Conservation (phyloP, 1,140 invertebrate species). For the Araneus ventricosus region DNA sequence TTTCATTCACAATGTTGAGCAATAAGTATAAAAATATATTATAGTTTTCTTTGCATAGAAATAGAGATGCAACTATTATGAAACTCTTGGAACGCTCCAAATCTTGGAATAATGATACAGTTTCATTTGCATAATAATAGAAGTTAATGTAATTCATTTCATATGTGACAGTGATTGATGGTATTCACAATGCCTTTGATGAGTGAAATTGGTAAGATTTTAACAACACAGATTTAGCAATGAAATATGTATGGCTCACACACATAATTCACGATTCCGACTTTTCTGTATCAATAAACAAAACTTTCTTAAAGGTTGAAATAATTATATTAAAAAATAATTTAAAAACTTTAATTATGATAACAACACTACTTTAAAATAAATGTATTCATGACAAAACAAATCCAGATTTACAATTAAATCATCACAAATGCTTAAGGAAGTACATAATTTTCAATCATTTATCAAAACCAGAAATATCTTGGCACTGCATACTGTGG, state of each 20-base stretch:
- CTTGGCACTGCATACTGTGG: neutral
- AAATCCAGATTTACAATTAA: neutral
- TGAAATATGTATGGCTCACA: neutral
- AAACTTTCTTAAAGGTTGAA: too few species aligned
- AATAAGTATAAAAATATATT: conserved; percentile 73
- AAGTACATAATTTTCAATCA: neutral
- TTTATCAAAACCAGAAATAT: neutral
- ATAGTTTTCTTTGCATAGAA: conserved; percentile 14
- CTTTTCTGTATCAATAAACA: neutral
- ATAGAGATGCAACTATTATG: neutral
- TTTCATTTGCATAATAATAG: neutral
- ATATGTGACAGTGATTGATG: conserved; percentile 4
- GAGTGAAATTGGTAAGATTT: neutral
- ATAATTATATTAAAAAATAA: too few species aligned
- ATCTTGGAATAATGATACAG: neutral
- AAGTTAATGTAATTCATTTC: neutral
- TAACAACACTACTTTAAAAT: too few species aligned
- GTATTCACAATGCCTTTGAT: conserved; percentile 65
- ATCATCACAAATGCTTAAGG: neutral
- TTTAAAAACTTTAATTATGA: too few species aligned
- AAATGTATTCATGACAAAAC: too few species aligned
- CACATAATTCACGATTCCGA: neutral
- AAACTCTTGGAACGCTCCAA: conserved; percentile 55
- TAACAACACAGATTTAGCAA: neutral
- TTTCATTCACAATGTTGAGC: conserved; percentile 62